phyloP scores from a whole-genome alignment of 2,113 vertebrate species.

The Cairina moschata region DNA sequence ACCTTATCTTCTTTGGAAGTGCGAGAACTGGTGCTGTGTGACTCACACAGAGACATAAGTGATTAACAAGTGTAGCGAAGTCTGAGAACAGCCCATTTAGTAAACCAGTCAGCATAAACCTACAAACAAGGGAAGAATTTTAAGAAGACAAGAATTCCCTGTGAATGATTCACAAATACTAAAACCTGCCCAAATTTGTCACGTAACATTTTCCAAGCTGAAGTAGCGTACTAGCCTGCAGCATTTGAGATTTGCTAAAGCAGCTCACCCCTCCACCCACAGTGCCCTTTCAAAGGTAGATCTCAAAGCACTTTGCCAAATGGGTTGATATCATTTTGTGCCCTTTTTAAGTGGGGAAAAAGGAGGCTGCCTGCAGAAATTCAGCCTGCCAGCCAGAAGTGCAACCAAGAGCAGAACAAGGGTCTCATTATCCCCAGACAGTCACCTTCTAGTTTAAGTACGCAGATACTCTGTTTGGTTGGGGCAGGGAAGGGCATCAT shows the following conservation, averaged over 20 bases:
- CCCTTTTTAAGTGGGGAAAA: not conserved
- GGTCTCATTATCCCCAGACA: not conserved
- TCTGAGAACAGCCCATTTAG: not conserved
- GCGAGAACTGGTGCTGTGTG: rapidly evolving
- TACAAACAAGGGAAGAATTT: slow-evolving; percentile 16
- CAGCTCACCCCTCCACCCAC: not conserved
- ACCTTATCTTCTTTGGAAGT: not conserved
- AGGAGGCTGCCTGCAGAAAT: not conserved
- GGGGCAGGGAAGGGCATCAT: not conserved
- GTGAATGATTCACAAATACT: not conserved
- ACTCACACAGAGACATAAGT: rapidly evolving
- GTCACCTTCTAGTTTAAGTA: not conserved
- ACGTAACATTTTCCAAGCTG: not conserved
- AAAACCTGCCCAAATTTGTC: not conserved
- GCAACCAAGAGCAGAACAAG: not conserved
- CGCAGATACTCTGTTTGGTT: not conserved
- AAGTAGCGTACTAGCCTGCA: rapidly evolving
- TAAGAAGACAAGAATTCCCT: slow-evolving; percentile 14
- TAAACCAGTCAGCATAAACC: not conserved
- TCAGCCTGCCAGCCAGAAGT: not conserved
- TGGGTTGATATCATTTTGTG: not conserved
- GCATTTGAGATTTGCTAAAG: not conserved
- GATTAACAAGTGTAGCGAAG: not conserved
- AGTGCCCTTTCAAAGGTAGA: not conserved
- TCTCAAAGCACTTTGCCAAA: not conserved